These are phyloP conservation scores for Drosophila paramelanica DNA, from an alignment of 2,888 invertebrate species.

Conservation along the genomic window DNA sequence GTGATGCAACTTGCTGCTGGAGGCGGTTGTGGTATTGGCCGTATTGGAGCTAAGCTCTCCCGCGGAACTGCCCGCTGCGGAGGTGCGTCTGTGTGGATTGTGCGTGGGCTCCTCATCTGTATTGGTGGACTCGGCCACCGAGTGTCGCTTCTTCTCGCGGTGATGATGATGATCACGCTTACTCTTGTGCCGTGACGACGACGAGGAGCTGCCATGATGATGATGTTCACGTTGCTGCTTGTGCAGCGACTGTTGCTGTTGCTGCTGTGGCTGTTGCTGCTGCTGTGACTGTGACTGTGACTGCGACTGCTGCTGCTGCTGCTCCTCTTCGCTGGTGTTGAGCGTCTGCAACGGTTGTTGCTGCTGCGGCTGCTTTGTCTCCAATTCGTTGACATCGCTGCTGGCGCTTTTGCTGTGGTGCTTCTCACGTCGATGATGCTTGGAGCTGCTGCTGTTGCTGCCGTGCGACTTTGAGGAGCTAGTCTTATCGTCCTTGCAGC, in stretches of 20 bases:
- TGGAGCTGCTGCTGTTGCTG: slow-evolving; percentile 54
- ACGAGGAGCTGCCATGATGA: slow-evolving; percentile 63
- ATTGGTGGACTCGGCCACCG: slow-evolving; percentile 69
- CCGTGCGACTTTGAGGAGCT: slow-evolving; percentile 51
- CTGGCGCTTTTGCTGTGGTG: slow-evolving; percentile 79
- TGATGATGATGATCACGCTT: slow-evolving; percentile 83
- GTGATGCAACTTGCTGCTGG: slow-evolving; percentile 56
- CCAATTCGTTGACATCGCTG: slow-evolving; percentile 43
- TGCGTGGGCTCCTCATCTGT: slow-evolving; percentile 78
- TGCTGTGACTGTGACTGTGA: slow-evolving; percentile 27
- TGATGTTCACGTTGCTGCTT: slow-evolving; percentile 67
- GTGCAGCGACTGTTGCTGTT: slow-evolving; percentile 18
- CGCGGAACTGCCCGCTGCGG: slow-evolving; percentile 74
- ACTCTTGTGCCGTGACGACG: slow-evolving; percentile 81
- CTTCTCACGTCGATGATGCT: slow-evolving; percentile 75
- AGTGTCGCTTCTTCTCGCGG: slow-evolving; percentile 84
- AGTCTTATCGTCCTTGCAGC: slow-evolving; percentile 54
- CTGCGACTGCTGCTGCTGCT: slow-evolving; percentile 32
- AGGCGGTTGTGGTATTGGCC: slow-evolving; percentile 23
- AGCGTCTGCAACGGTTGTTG: slow-evolving; percentile 39
- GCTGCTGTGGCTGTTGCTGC: slow-evolving; percentile 8
- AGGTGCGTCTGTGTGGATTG: slow-evolving; percentile 69
- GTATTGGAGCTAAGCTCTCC: slow-evolving; percentile 62
- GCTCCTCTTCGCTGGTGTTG: slow-evolving; percentile 75
- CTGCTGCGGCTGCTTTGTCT: slow-evolving; percentile 29